Base-by-base conservation (phyloP, 1,140 invertebrate species). In the Habropoda laboriosa region DNA sequence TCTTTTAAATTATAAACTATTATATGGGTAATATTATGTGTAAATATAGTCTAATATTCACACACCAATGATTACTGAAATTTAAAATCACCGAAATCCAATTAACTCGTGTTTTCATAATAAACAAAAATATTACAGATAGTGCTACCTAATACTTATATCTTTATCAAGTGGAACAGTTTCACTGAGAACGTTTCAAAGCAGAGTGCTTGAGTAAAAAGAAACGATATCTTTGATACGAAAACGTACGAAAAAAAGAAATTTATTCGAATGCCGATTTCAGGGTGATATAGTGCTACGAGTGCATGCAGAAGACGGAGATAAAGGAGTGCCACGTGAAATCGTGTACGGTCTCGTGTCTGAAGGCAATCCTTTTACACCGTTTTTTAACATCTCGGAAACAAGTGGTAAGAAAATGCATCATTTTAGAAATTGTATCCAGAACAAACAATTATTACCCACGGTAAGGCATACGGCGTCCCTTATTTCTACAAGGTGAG, bases 241-340 rank as follows among this genome's bases (percentile, higher is more conserved):
- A 16, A 35, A 13, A 45, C 45, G 13, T 12, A 32, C 3, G 4
- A 45, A 24, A 6, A 63, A 60, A 42, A 18, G 2, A 45, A 73
- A 51, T 32, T 45, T 30, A 13, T 40, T 51, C 21, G 27, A 58
- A 18, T 76, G 7, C 57, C 13, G 47, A 79, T 88, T 86, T 58
- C 80, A 96, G 95, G 95, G 94, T 12, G 94, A 94, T 49, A 82
- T 94, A 18, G 91, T 96, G 77, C 88, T 97, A 21, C 94, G 94
- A 91, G 96, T 98, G 1, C 95, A 95, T 80, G 97, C 97, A n/a
- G 96, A 97, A 91, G 97, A 98, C 90, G 97, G 97, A 3, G 97
- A 98, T 89, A 96, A 96, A 90, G 97, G 97, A 1, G 95, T 96
- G 53, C 97, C 97, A 4, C 94, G 97, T 57, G 95, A 96, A 85